These are phyloP conservation scores for Aleadryas rufinucha DNA, from an alignment of 2,113 vertebrate genomes.

Conservation along the genomic window DNA sequence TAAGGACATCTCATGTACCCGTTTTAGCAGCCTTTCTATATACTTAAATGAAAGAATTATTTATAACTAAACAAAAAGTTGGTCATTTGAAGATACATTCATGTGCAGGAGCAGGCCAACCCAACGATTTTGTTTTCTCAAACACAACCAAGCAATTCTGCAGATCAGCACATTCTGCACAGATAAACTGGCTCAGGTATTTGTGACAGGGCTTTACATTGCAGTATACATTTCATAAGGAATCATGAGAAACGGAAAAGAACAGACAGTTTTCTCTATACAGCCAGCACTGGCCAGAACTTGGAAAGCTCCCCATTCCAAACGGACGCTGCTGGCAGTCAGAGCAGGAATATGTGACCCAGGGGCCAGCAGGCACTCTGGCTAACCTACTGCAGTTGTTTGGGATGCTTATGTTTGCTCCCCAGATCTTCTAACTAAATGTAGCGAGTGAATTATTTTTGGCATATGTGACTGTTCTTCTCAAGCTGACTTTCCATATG, in stretches of 20 bases:
- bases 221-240: background rate
- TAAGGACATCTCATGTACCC: background rate
- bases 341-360: conserved; percentile 23
- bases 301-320: background rate
- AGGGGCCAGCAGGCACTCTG: conserved; percentile 34
- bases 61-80: background rate
- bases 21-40: background rate
- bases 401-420: conserved; percentile 37
- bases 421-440: conserved; percentile 10
- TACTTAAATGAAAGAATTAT: background rate
- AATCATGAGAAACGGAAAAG: background rate
- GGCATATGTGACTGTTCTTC: conserved; percentile 17
- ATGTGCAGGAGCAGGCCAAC: background rate
- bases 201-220: background rate
- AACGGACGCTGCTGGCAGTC: background rate
- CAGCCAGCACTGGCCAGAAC: background rate
- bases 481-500: conserved; percentile 44
- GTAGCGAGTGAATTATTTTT: conserved; percentile 47
- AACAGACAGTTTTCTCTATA: background rate
- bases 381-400: conserved; percentile 57
- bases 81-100: background rate
- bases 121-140: background rate
- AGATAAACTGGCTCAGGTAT: background rate
- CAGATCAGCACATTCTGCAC: background rate
- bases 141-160: background rate